Conservation (phyloP, 2,888 invertebrate genomes). For the Cataglyphis cursor region DNA sequence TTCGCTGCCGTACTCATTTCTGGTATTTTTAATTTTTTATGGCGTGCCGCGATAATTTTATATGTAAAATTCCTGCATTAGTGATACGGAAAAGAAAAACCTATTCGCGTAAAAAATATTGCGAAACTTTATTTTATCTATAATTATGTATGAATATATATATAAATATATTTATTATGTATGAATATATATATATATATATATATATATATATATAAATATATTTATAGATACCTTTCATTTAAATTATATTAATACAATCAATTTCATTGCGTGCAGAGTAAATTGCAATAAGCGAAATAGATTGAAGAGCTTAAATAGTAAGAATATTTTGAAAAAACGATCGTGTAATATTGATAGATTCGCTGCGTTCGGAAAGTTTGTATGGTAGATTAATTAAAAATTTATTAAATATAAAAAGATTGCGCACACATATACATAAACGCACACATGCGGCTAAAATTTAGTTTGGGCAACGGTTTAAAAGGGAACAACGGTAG, state of each 20-base stretch:
- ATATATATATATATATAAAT: no score
- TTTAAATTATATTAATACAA: not conserved
- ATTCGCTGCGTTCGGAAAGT: constrained; percentile 13
- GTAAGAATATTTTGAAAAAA: not conserved
- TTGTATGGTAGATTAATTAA: constrained; percentile 26
- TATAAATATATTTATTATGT: not conserved
- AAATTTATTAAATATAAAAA: constrained; percentile 37
- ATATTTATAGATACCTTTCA: not conserved
- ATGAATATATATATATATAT: not conserved
- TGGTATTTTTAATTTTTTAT: constrained; percentile 18
- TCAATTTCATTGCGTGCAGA: not conserved
- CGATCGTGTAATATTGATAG: not conserved
- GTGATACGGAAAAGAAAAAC: not conserved
- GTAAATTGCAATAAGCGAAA: not conserved
- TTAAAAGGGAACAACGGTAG: constrained; percentile 37
- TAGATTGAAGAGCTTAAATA: not conserved
- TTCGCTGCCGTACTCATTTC: constrained; percentile 22
- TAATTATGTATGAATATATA: not conserved
- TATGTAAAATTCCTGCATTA: not conserved
- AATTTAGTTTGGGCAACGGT: constrained; percentile 18
- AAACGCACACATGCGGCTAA: not conserved
- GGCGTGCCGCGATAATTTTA: not conserved
- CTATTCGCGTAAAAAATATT: not conserved
- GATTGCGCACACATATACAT: not conserved
- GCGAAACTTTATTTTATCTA: not conserved